phyloP scores from a whole-genome alignment of 2,888 invertebrate genomes.

The Eupithecia insigniata region DNA sequence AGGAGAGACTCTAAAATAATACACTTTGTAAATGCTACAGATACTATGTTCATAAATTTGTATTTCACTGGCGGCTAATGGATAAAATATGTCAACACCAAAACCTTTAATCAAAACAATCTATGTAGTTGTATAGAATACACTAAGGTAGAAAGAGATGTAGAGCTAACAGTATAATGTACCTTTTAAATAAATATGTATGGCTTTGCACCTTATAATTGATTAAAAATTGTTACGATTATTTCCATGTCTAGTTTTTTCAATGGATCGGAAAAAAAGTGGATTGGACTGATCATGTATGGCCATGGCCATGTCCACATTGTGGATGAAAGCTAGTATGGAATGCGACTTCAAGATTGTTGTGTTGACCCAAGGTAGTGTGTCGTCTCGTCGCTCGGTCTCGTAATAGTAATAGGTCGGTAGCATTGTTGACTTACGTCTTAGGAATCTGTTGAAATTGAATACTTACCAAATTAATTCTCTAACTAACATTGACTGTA shows the following conservation, averaged over 20 bases:
- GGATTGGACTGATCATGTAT: neutral
- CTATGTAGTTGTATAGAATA: no score
- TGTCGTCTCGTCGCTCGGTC: neutral
- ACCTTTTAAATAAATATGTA: neutral
- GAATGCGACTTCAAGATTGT: conserved; percentile 6
- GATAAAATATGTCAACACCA: neutral
- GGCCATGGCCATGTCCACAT: neutral
- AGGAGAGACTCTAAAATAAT: no score
- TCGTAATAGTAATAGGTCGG: conserved; percentile 25
- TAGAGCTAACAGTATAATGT: neutral
- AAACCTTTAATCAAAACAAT: neutral
- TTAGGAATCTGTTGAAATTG: neutral
- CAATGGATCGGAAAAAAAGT: neutral
- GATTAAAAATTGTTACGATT: no score
- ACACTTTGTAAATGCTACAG: no score
- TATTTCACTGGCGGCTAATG: no score
- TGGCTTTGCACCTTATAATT: no score
- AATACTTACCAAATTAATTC: neutral
- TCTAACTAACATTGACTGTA: neutral
- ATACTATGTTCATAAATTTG: neutral
- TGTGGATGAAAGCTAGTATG: neutral
- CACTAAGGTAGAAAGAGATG: no score
- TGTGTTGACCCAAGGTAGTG: conserved; percentile 7
- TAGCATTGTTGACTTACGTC: neutral
- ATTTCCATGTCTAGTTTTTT: neutral